Conservation (phyloP, 2,113 vertebrate genomes). For the Sorex araneus region DNA sequence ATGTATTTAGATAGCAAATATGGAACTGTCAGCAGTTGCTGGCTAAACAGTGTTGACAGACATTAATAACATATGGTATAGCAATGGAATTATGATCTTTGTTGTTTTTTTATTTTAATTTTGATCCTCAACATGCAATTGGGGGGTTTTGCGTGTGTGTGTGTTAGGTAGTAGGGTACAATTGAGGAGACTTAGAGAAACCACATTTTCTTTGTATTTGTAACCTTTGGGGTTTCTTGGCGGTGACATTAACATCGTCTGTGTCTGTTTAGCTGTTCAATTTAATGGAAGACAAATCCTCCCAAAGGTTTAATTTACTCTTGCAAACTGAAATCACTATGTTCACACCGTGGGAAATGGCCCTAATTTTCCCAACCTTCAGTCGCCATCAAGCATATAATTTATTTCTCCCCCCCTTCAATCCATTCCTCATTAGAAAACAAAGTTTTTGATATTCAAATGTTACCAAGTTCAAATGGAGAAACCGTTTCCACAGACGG, state of each 20-base stretch:
- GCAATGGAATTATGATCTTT: constrained; percentile 91
- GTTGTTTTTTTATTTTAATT: constrained; percentile 83
- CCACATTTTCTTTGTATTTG: constrained; percentile 78
- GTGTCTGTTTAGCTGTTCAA: constrained; percentile 90
- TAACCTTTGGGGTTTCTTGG: constrained; percentile 88
- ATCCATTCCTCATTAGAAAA: constrained; percentile 88
- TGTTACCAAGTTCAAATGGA: constrained; percentile 86
- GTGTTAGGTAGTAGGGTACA: constrained; percentile 81
- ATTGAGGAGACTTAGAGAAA: constrained; percentile 73
- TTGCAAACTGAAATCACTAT: constrained; percentile 89
- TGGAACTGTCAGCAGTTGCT: constrained; percentile 92
- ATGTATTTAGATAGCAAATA: constrained; percentile 94
- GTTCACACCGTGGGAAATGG: constrained; percentile 89
- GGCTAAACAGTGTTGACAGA: constrained; percentile 93
- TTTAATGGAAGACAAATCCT: constrained; percentile 91
- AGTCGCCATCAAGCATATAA: constrained; percentile 90
- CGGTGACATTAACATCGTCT: constrained; percentile 89
- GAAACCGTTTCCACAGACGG: constrained; percentile 77
- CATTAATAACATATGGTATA: constrained; percentile 93
- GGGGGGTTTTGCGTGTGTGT: constrained; percentile 80
- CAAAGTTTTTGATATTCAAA: constrained; percentile 90
- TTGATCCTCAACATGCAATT: constrained; percentile 81
- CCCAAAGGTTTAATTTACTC: constrained; percentile 91
- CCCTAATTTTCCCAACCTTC: constrained; percentile 90
- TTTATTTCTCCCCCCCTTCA: constrained; percentile 88